Base-by-base conservation (phyloP, 2,113 vertebrate species). In the Neolamprologus modestus region DNA sequence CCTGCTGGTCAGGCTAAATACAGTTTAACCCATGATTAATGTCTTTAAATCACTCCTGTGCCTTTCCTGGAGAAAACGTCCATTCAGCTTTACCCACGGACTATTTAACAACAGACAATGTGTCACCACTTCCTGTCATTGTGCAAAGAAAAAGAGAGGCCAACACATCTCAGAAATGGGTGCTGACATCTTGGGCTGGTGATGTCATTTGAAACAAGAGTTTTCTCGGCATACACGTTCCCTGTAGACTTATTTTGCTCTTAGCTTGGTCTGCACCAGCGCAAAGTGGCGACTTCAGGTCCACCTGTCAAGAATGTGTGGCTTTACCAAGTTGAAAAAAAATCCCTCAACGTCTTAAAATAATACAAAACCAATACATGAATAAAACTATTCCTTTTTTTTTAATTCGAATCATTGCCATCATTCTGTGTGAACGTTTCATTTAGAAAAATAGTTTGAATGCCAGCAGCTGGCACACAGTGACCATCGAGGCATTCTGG, bases 361-460 rank as follows among this genome's bases (percentile, higher is more conserved):
- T 28, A 45, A 50, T 8, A 31, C 26, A 78, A 50, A 78, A 5
- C 26, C 24, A 50, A 50, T 47, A 19, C 26, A n/a, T 8, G 26
- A 52, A 4, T 52, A 28, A 78, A 78, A 19, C 26, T 33, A 10
- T 47, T 28, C 3, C 3, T 26, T 28, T 78, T 26, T 78, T 78
- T 11, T 2, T 0, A 0, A 50, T 37, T 66, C 3, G 1, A 28
- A 47, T 76, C 7, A 13, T 31, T 50, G 71, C 42, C 24, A 28
- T 33, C 26, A 13, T 33, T 52, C 73, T 78, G 45, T 52, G 5
- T n/a, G 45, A 78, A 33, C 10, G 12, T 31, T 78, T 52, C 9
- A 9, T 78, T 78, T 52, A 52, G 47, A 78, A 47, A 28, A 28
- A 47, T 19, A n/a, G 28, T 78, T 52, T 78, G 47, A 33, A 52